Percentiles rank a stretch among this genome's conserved stretches.
Conservation (phyloP, 2,797 vertebrate genomes). For the Monodelphis domestica region DNA sequence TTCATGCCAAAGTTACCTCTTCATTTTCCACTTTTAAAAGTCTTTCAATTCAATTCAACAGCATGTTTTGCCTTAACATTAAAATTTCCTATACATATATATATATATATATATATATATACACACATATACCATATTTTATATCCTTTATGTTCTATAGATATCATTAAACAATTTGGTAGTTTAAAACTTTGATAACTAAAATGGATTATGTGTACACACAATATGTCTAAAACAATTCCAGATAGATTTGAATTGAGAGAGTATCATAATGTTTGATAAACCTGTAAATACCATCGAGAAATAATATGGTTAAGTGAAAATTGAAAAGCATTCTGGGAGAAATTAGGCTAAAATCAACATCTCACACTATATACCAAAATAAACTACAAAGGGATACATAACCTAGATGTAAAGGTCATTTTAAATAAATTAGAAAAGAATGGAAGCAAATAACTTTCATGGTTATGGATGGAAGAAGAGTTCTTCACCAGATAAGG, state of each 20-base stretch:
- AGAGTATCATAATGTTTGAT: background rate
- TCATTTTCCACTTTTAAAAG: background rate
- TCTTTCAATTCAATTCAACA: background rate
- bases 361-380: background rate
- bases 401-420: background rate
- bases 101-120: background rate
- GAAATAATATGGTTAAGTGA: background rate
- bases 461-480: background rate
- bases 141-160: background rate
- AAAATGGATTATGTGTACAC: background rate
- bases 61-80: background rate
- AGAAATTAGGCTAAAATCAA: background rate
- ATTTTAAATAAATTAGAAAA: background rate
- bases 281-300: background rate
- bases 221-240: no score
- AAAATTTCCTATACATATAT: background rate
- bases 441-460: background rate
- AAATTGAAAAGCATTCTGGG: background rate
- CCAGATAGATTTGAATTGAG: background rate
- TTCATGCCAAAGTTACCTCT: background rate
- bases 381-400: background rate
- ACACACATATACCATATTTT: background rate
- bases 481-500: background rate
- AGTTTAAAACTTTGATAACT: background rate
- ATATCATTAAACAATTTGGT: background rate